Percentiles rank a stretch among this genome's conserved stretches.
These are phyloP conservation scores for Emmelina monodactyla DNA, from an alignment of 2,888 invertebrate genomes.

Conservation along the genomic window DNA sequence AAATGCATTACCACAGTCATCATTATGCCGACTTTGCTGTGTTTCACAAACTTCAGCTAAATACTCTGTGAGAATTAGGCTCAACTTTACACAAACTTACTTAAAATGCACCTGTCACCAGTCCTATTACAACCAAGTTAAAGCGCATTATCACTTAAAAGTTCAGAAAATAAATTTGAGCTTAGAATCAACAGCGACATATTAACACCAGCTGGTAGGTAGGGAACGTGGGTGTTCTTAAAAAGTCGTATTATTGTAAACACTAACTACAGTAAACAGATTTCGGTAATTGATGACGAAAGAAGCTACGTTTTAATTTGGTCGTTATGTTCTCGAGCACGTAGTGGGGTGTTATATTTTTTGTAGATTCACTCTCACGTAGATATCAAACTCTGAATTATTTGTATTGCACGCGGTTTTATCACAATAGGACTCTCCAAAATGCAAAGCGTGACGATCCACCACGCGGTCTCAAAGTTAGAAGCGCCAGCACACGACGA, in stretches of 20 bases:
- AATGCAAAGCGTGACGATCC: too few species aligned
- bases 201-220: constrained; percentile 53
- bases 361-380: too few species aligned
- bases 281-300: constrained; percentile 35
- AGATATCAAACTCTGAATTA: too few species aligned
- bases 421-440: constrained; percentile 13
- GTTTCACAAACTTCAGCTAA: constrained; percentile 61
- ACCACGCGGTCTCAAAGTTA: too few species aligned
- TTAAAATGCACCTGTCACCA: constrained; percentile 16
- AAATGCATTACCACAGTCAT: constrained; percentile 56
- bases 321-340: too few species aligned
- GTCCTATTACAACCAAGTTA: constrained; percentile 27
- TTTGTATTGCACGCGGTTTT: too few species aligned
- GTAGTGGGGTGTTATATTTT: too few species aligned
- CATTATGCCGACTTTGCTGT: constrained; percentile 46
- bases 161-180: constrained; percentile 27
- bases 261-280: constrained; percentile 38
- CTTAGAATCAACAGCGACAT: constrained; percentile 53
- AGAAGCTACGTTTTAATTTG: too few species aligned
- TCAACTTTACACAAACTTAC: constrained; percentile 27
- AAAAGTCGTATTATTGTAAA: constrained; percentile 43
- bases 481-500: constrained; percentile 19
- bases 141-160: constrained; percentile 30
- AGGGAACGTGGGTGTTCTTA: constrained; percentile 58
- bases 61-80: constrained; percentile 56